Evolutionary conservation across 2,113 vertebrate genomes (phyloP), one percentile per base, ranked within the genome.

Genomic region (Urocolius indicus): DNA sequence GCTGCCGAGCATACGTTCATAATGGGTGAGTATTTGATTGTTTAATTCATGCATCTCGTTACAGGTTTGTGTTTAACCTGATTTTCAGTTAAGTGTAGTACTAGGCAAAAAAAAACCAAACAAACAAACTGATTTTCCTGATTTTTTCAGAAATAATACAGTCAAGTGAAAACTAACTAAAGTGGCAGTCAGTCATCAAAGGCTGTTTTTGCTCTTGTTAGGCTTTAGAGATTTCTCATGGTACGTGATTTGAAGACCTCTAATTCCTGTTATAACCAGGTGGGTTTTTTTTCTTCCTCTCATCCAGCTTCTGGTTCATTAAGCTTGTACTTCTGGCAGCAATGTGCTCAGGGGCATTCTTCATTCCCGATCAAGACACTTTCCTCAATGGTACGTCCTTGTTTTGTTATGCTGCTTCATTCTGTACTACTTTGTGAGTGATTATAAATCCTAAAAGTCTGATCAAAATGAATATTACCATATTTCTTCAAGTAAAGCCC

Each of bases 331-430:
- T 98, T 82, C 93, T 99, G 97, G 98, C 96, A 75, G 98, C 95
- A 30, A 99, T 99, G 98, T 99, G 99, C 85, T 98, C 99, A 45
- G 99, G 99, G 95, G 99, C 98, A 10, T 99, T 99, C 98, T 99
- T 99, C 97, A 97, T 99, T 84, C 99, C 99, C 1, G 96, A 99
- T 45, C 98, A 99, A 96, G 98, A 99, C 63, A 99, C 96, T 59
- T 99, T 99, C 96, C 98, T 99, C 71, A 96, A 99, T 96, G 99
- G 99, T 99, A 99, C 0, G 38, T 49, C 30, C 29, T 48, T 71
- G 16, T 59, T 85, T 67, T 51, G 16, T 61, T 80, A 6, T 4
- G 4, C 17, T 74, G 24, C 65, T 63, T 72, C 0, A 0, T 87
- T 87, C 17, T 51, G 20, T 52, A 11, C 20, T 62, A 2, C 32